These are phyloP conservation scores for Anneissia japonica DNA, from an alignment of 35 echinoderm and acorn worm genomes.

Conservation along the genomic window DNA sequence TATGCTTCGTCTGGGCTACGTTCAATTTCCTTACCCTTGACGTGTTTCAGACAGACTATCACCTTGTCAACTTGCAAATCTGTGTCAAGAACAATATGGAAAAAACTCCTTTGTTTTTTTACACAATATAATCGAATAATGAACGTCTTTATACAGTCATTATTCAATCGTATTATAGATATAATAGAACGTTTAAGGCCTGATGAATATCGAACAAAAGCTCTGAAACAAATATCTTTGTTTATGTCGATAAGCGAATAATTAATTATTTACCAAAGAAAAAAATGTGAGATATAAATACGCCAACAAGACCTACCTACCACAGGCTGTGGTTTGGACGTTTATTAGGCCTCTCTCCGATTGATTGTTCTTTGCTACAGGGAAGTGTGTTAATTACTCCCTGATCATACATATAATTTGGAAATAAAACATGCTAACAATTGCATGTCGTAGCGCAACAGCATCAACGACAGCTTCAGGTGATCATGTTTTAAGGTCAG, in stretches of 20 bases:
- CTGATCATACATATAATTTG: too few relatives aligned
- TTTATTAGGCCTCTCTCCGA: too few relatives aligned
- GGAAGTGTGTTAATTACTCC: too few relatives aligned
- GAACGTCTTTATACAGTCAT: background rate
- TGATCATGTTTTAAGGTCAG: too few relatives aligned
- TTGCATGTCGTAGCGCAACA: too few relatives aligned
- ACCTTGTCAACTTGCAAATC: background rate
- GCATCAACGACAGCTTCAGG: too few relatives aligned
- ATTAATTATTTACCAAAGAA: too few relatives aligned
- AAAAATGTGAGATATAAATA: too few relatives aligned
- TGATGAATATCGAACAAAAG: background rate
- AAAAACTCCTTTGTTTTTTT: background rate
- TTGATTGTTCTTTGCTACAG: too few relatives aligned
- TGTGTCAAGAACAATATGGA: background rate
- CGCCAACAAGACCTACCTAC: too few relatives aligned
- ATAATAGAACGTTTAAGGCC: background rate
- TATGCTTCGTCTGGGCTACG: background rate
- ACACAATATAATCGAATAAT: background rate
- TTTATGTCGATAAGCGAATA: background rate
- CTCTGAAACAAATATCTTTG: background rate
- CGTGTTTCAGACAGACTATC: background rate
- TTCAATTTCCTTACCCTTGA: background rate
- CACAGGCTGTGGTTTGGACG: too few relatives aligned
- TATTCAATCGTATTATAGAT: background rate
- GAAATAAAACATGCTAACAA: too few relatives aligned